These are phyloP conservation scores for Noturus placidus DNA, from an alignment of 2,113 vertebrate species.

Conservation along the genomic window DNA sequence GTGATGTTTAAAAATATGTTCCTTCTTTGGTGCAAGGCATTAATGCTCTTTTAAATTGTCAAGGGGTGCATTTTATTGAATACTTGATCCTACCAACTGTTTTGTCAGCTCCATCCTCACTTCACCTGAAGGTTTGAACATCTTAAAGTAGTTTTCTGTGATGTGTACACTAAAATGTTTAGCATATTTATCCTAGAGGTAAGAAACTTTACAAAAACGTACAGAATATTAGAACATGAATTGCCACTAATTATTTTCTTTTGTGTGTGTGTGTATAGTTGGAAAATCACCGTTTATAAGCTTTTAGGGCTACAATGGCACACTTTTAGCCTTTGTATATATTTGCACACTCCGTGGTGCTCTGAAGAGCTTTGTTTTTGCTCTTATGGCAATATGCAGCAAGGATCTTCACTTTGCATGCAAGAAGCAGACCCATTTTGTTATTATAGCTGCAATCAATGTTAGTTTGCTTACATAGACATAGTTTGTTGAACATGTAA, in stretches of 20 bases:
- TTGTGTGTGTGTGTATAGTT: slow-evolving; percentile 36
- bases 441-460: slow-evolving; percentile 29
- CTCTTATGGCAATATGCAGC: slow-evolving; percentile 46
- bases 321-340: slow-evolving; percentile 44
- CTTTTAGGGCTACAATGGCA: slow-evolving; percentile 34
- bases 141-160: slow-evolving; percentile 36
- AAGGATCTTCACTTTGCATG: slow-evolving; percentile 34
- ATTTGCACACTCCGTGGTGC: slow-evolving; percentile 48
- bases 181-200: slow-evolving; percentile 40
- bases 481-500: slow-evolving; percentile 11
- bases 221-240: slow-evolving; percentile 7
- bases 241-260: slow-evolving; percentile 42
- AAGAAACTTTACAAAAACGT: slow-evolving; percentile 14
- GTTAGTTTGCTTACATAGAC: slow-evolving; percentile 30
- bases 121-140: slow-evolving; percentile 7
- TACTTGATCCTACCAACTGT: slow-evolving; percentile 32
- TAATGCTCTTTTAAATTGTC: slow-evolving; percentile 33
- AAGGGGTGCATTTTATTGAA: slow-evolving; percentile 32
- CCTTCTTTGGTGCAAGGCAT: slow-evolving; percentile 23
- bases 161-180: slow-evolving; percentile 33
- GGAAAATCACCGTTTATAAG: slow-evolving; percentile 46
- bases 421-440: slow-evolving; percentile 30
- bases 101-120: slow-evolving; percentile 7
- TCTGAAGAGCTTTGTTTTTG: slow-evolving; percentile 41
- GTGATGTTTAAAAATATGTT: slow-evolving; percentile 43